Conservation (phyloP, 2,113 vertebrate genomes). For the Phylloscopus trochilus region DNA sequence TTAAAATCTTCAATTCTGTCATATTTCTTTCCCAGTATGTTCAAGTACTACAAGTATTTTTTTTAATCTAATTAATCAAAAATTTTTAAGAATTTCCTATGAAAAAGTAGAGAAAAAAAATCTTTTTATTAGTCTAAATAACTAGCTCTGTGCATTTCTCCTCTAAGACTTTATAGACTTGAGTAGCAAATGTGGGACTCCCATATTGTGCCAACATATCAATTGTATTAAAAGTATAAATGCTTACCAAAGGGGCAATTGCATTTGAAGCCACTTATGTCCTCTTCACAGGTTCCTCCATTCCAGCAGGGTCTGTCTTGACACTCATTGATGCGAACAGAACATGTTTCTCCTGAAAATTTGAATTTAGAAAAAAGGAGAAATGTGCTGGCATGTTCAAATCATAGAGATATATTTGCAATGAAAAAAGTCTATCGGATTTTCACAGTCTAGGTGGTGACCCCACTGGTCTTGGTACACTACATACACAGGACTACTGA, state of each 20-base stretch:
- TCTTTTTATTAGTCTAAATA: background rate
- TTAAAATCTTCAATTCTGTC: background rate
- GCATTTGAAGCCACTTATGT: slow-evolving; percentile 74
- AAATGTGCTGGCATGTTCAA: background rate
- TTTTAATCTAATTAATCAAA: background rate
- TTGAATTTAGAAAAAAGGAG: background rate
- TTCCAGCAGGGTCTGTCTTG: slow-evolving; percentile 75
- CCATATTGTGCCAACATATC: background rate
- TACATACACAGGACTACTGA: background rate
- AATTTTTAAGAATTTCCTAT: background rate
- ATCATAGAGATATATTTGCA: background rate
- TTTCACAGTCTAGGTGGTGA: background rate
- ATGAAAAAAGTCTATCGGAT: background rate
- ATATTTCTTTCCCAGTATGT: background rate
- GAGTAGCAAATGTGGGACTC: background rate
- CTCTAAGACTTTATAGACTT: background rate
- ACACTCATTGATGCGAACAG: slow-evolving; percentile 65
- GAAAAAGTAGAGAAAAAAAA: background rate
- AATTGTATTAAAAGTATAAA: background rate
- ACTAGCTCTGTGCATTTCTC: background rate
- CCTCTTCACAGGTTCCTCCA: slow-evolving; percentile 75
- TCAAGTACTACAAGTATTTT: background rate
- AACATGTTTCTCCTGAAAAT: slow-evolving; percentile 72
- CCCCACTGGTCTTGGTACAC: background rate
- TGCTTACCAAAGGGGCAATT: slow-evolving; percentile 74